Evolutionary conservation across 2,797 vertebrate genomes (phyloP).

Genomic region (Pseudochromis fuscus): DNA sequence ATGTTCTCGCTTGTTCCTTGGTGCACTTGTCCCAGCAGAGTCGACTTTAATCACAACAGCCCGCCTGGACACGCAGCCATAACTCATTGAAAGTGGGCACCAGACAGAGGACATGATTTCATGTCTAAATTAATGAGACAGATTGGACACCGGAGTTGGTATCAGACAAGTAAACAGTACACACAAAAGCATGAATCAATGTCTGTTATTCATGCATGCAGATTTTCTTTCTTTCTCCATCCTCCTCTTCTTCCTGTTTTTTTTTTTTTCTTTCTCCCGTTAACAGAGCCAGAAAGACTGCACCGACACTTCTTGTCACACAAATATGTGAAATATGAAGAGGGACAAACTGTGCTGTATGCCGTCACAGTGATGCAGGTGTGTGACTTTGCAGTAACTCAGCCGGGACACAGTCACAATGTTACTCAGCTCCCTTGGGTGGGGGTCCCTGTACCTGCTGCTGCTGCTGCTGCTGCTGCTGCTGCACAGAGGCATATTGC

Average conservation of each 20-base stretch:
- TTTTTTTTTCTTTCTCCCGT: background rate
- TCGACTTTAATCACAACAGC: slow-evolving; percentile 54
- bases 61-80: slow-evolving; percentile 61
- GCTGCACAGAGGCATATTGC: slow-evolving; percentile 60
- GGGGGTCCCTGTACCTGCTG: slow-evolving; percentile 55
- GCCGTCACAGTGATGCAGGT: slow-evolving; percentile 51
- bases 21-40: slow-evolving; percentile 26
- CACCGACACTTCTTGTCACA: slow-evolving; percentile 4
- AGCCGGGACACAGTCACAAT: slow-evolving; percentile 59
- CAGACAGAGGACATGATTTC: slow-evolving; percentile 73
- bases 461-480: too few relatives aligned
- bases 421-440: slow-evolving; percentile 65
- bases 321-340: slow-evolving; percentile 34
- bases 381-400: slow-evolving; percentile 76
- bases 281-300: slow-evolving; percentile 4
- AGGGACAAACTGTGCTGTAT: slow-evolving; percentile 32
- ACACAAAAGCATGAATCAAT: slow-evolving; percentile 40
- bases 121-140: slow-evolving; percentile 77
- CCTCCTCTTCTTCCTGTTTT: background rate
- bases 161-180: slow-evolving; percentile 56
- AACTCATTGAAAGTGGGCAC: slow-evolving; percentile 71
- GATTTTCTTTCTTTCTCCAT: slow-evolving; percentile 5
- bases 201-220: slow-evolving; percentile 47
- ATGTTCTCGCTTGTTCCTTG: slow-evolving; percentile 27
- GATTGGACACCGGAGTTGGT: slow-evolving; percentile 65